Evolutionary conservation across 2,888 invertebrate genomes (phyloP).

Genomic region (Tanytarsus gracilentus): DNA sequence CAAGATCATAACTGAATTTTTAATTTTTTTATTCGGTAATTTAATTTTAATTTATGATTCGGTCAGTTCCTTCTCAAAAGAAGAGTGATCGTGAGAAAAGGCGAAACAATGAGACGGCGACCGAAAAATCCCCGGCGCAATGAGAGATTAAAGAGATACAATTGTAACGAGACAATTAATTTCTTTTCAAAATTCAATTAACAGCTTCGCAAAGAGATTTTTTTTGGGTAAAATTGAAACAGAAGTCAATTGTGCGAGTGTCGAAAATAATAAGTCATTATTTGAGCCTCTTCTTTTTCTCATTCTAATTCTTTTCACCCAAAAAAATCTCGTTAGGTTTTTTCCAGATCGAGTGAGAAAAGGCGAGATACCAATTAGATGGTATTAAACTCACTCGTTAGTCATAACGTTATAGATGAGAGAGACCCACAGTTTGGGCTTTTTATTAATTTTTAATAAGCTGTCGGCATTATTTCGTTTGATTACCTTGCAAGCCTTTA

Average conservation of each 20-base stretch:
- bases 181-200: constrained; percentile 23
- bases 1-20: not conserved
- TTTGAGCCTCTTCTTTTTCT: not conserved
- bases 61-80: not conserved
- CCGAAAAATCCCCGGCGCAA: not conserved
- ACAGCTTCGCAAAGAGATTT: too few species aligned
- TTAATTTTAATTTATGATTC: constrained; percentile 6
- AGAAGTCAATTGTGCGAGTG: constrained; percentile 15
- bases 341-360: not conserved
- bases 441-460: constrained; percentile 28
- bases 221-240: constrained; percentile 16
- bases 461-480: constrained; percentile 23
- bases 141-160: not conserved
- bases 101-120: too few species aligned
- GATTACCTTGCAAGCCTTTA: constrained; percentile 13
- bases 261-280: constrained; percentile 8
- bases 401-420: constrained; percentile 10
- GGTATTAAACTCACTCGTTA: constrained; percentile 26
- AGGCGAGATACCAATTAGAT: constrained; percentile 21
- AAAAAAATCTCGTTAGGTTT: constrained; percentile 24
- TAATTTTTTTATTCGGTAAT: constrained; percentile 11
- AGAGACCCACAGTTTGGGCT: not conserved
- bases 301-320: not conserved
- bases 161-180: constrained; percentile 26
- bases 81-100: not conserved